Conservation (phyloP, 1,140 invertebrate genomes). For the Bombus superbus region DNA sequence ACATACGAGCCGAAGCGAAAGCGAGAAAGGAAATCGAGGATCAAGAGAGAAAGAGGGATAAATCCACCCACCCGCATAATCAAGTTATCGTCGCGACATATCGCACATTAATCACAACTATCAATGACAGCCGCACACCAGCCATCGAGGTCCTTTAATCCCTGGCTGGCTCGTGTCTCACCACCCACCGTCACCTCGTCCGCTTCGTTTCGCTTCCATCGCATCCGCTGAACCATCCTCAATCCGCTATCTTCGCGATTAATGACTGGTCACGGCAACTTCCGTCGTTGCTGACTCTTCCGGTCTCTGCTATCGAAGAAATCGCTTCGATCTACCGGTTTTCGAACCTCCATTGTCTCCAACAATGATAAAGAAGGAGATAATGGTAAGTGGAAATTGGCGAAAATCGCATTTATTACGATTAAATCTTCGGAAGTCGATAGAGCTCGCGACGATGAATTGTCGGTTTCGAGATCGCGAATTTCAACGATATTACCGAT, state of each 20-base stretch:
- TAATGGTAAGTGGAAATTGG: neutral
- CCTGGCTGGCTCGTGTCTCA: slow-evolving; percentile 29
- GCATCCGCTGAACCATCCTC: slow-evolving; percentile 40
- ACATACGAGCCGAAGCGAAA: neutral
- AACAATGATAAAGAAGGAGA: neutral
- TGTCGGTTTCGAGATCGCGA: neutral
- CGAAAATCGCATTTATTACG: slow-evolving; percentile 2
- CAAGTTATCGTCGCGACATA: slow-evolving; percentile 72
- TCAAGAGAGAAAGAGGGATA: neutral
- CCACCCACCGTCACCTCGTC: slow-evolving; percentile 31
- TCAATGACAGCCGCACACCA: slow-evolving; percentile 73
- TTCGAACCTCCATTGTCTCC: neutral
- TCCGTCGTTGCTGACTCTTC: slow-evolving; percentile 22
- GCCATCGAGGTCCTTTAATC: slow-evolving; percentile 44
- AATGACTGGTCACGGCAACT: slow-evolving; percentile 65
- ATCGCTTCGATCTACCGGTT: neutral
- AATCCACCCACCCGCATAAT: slow-evolving; percentile 70
- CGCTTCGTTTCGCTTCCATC: slow-evolving; percentile 48
- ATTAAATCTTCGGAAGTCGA: neutral
- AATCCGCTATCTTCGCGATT: slow-evolving; percentile 69
- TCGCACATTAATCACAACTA: slow-evolving; percentile 80
- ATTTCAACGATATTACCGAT: slow-evolving; percentile 11
- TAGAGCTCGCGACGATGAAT: neutral
- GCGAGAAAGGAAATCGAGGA: neutral
- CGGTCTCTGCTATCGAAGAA: neutral